Evolutionary conservation across 2,888 invertebrate species (phyloP).

Genomic region (Toxonevra muliebris): DNA sequence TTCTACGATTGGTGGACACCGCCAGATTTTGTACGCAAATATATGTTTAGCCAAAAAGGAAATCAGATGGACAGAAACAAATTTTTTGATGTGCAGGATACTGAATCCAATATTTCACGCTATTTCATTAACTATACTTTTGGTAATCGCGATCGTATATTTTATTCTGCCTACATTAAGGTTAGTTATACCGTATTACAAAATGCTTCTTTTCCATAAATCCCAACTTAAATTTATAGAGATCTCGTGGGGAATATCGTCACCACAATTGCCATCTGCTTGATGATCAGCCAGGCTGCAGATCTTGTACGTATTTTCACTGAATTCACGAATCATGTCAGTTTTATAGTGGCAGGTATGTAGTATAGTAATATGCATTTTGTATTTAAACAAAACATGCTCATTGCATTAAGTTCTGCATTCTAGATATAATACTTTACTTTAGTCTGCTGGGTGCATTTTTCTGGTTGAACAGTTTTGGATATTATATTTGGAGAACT

Average conservation of each 20-base stretch:
- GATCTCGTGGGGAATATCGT: constrained; percentile 87
- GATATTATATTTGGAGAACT: constrained; percentile 89
- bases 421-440: constrained; percentile 79
- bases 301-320: constrained; percentile 82
- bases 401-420: background rate
- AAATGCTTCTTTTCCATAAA: background rate
- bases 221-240: constrained; percentile 45
- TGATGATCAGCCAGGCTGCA: constrained; percentile 80
- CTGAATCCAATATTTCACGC: constrained; percentile 81
- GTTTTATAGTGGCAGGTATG: constrained; percentile 80
- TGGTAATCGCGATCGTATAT: constrained; percentile 80
- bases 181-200: constrained; percentile 41
- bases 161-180: constrained; percentile 84
- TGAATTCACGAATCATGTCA: constrained; percentile 81
- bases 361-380: background rate
- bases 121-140: constrained; percentile 75
- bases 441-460: constrained; percentile 81
- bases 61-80: constrained; percentile 77
- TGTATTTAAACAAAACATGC: background rate
- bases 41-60: constrained; percentile 79
- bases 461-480: constrained; percentile 87
- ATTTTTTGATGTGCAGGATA: constrained; percentile 78
- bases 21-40: constrained; percentile 73
- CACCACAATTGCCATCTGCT: constrained; percentile 81
- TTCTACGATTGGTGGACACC: constrained; percentile 59